phyloP scores from a whole-genome alignment of 2,888 invertebrate genomes.

The Drosophila phalerata region DNA sequence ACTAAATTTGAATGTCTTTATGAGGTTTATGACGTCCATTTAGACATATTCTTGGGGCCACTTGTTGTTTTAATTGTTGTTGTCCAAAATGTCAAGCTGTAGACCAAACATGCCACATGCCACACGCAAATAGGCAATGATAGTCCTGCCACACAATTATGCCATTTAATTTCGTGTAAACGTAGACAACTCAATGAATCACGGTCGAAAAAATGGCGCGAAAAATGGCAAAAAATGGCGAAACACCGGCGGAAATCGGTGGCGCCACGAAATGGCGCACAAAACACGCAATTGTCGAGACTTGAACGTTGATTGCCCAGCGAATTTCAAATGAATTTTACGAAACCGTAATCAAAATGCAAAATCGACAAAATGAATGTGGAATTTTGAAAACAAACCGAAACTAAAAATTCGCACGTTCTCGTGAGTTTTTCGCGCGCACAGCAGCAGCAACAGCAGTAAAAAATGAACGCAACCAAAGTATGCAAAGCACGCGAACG shows the following conservation, averaged over 20 bases:
- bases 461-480: conserved; percentile 82
- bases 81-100: conserved; percentile 4
- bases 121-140: conserved; percentile 35
- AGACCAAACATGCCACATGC: conserved; percentile 31
- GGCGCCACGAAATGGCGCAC: conserved; percentile 37
- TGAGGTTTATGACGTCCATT: conserved; percentile 36
- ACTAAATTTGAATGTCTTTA: conserved; percentile 57
- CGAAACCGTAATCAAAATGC: conserved; percentile 20
- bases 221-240: conserved; percentile 50
- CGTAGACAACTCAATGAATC: conserved; percentile 21
- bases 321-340: conserved; percentile 21
- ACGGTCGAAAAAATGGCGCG: conserved; percentile 57
- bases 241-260: conserved; percentile 47
- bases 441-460: conserved; percentile 52
- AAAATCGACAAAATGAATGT: conserved; percentile 14
- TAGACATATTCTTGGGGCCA: conserved; percentile 46
- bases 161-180: conserved; percentile 67
- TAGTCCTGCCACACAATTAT: conserved; percentile 70
- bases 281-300: conserved; percentile 41
- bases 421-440: conserved; percentile 13
- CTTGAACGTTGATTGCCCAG: conserved; percentile 43
- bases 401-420: conserved; percentile 35
- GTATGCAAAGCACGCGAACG: conserved; percentile 84
- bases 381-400: neutral
- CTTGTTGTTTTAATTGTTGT: conserved; percentile 42